Percentiles rank a stretch among this genome's conserved stretches.
Conservation (phyloP, 2,113 vertebrate genomes). For the Vulpes ferrilata region DNA sequence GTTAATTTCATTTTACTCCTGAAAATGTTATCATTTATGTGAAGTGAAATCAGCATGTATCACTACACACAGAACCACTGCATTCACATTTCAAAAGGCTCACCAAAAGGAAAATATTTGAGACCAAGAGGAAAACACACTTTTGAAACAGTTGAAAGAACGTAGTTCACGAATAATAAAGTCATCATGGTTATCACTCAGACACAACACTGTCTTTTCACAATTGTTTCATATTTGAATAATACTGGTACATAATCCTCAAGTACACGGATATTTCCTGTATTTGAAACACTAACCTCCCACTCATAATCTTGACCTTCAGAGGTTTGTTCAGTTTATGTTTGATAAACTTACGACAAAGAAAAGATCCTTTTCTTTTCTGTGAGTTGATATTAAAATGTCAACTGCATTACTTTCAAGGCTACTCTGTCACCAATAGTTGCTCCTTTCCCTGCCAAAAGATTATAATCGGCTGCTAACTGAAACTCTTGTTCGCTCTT, state of each 20-base stretch:
- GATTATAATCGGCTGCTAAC: constrained; percentile 84
- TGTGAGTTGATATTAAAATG: constrained; percentile 64
- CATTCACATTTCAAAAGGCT: background rate
- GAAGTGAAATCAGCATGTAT: background rate
- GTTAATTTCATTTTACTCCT: background rate
- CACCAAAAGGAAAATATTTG: background rate
- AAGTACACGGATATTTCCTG: constrained; percentile 20
- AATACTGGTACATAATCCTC: background rate
- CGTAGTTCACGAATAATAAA: background rate
- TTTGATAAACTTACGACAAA: constrained; percentile 67
- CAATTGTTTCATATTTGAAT: constrained; percentile 27
- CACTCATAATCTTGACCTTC: constrained; percentile 52
- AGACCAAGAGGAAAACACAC: background rate
- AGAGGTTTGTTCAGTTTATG: constrained; percentile 24
- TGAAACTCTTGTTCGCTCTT: constrained; percentile 79
- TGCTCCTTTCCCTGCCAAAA: constrained; percentile 70
- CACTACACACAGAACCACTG: background rate
- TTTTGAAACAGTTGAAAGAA: background rate
- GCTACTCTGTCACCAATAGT: constrained; percentile 65
- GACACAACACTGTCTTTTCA: constrained; percentile 32
- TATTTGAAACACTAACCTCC: constrained; percentile 50
- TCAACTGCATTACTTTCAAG: constrained; percentile 73
- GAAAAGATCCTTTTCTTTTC: constrained; percentile 51
- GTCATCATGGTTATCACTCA: background rate
- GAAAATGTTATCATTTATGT: background rate